Evolutionary conservation across 2,797 vertebrate species (phyloP), one percentile per base, ranked within the genome.

Genomic region (Epinephelus coioides): DNA sequence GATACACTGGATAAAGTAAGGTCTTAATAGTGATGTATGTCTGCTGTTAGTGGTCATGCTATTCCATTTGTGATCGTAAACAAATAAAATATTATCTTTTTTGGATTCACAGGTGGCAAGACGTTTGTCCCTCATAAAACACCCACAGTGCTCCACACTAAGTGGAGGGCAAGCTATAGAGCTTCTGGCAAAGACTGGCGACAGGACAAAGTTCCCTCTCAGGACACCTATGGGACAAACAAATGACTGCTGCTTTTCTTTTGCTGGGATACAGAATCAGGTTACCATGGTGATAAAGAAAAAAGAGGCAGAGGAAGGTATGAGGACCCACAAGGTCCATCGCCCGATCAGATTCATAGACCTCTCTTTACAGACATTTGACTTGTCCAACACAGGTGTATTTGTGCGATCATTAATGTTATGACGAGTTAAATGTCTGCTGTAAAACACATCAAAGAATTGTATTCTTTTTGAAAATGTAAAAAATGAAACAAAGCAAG

Each of bases 141-240:
- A 97, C 87, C 96, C 97, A 0, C 94, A 93, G 21, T 99, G 97
- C 87, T 91, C 87, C 17, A 72, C 85, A 2, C 93, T 99, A 80
- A 96, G 97, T n/a, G 98, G 98, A 13, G 98, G 98, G 17, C 95
- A 97, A 82, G 97, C 97, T 0, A 95, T 99, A 62, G 98, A 99
- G 87, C 93, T 96, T 70, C 87, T 99, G 79, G 97, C 98, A 12
- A 94, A 89, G 78, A 85, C 87, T 1, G 98, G 98, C 0, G 90
- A 98, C 87, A 71, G 86, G 69, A 86, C 21, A 0, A 90, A 47
- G 71, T 95, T 97, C 81, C 14, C 10, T 1, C 94, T 98, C 82
- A 95, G 0, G 4, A 84, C 94, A 6, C 98, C 98, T 0, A 96
- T 99, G 97, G 95, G 94, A 6, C 94, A 78, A 0, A 90, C 86